Percentiles rank a stretch among this genome's conserved stretches.
Conservation (phyloP, 2,113 vertebrate species). For the Pangasianodon gigas region DNA sequence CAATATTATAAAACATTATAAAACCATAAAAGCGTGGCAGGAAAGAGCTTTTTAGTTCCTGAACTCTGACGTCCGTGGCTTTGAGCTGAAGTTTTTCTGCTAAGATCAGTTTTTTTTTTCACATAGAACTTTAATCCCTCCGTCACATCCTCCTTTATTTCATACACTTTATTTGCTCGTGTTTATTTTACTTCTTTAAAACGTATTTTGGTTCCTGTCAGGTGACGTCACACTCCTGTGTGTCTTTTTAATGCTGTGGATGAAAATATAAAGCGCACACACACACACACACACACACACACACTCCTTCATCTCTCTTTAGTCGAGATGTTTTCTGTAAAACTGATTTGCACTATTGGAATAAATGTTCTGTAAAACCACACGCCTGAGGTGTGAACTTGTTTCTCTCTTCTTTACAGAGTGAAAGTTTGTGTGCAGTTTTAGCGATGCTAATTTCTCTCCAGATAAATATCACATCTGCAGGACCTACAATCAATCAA, state of each 20-base stretch:
- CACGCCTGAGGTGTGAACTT: not conserved
- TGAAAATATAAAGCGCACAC: not conserved
- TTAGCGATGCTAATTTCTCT: not conserved
- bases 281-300: slow-evolving; percentile 7
- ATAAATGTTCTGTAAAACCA: not conserved
- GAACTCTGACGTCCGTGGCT: not conserved
- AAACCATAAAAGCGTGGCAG: not conserved
- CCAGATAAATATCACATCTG: not conserved
- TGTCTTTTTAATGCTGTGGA: not conserved
- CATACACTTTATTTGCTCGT: not conserved
- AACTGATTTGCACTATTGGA: slow-evolving; percentile 17
- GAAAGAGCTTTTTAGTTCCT: not conserved
- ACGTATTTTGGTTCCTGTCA: not conserved
- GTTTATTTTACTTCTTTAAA: not conserved
- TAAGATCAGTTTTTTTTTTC: not conserved
- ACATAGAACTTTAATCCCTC: not conserved
- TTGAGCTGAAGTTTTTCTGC: not conserved
- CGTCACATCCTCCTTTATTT: not conserved
- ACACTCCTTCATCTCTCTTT: not conserved
- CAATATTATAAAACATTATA: not conserved
- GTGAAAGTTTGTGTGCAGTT: not conserved
- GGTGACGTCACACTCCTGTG: not conserved
- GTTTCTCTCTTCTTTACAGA: not conserved
- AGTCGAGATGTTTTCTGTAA: not conserved
- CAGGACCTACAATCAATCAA: no score